phyloP scores from a whole-genome alignment of 2,113 vertebrate species.

The Meles meles region DNA sequence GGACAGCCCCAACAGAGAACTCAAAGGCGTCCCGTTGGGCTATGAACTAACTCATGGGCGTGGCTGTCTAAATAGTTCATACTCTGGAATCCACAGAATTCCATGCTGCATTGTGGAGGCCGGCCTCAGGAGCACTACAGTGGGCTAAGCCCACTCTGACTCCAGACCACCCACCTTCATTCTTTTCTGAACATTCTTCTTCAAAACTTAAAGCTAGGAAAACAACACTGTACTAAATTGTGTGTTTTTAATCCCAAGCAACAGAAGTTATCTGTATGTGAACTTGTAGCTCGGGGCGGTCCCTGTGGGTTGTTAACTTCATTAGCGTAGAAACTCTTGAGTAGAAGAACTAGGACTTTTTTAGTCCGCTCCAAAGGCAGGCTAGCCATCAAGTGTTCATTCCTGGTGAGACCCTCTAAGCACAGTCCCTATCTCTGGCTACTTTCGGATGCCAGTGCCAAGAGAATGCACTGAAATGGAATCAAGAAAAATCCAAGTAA shows the following conservation, averaged over 20 bases:
- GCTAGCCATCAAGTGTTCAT: not conserved
- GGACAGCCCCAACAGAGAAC: not conserved
- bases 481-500: not conserved
- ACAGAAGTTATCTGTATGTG: not conserved
- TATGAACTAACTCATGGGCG: not conserved
- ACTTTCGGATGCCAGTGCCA: not conserved
- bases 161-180: not conserved
- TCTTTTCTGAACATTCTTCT: constrained; percentile 3
- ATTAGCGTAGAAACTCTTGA: not conserved
- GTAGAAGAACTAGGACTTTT: not conserved
- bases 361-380: not conserved
- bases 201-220: constrained; percentile 3
- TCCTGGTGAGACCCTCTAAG: not conserved
- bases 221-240: not conserved
- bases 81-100: constrained; percentile 9
- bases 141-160: not conserved
- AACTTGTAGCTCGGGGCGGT: not conserved
- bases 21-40: not conserved
- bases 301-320: not conserved
- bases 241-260: constrained; percentile 7
- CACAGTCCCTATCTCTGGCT: not conserved
- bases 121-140: not conserved
- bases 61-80: not conserved
- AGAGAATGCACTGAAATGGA: not conserved
- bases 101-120: not conserved